Evolutionary conservation across 2,888 invertebrate genomes (phyloP).

Genomic region (Neoscelio sp.): DNA sequence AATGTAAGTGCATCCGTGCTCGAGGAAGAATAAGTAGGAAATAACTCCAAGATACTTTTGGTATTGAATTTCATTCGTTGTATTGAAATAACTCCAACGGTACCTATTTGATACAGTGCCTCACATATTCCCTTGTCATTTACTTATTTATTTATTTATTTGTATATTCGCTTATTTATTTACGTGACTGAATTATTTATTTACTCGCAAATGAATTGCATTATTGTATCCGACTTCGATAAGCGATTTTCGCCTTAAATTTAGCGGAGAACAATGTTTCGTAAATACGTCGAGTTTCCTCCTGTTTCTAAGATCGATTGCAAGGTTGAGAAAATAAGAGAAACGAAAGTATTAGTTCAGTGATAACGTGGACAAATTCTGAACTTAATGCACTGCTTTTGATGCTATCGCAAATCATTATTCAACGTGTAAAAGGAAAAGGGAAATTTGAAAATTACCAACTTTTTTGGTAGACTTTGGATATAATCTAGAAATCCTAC

Average conservation of each 20-base stretch:
- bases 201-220: constrained; percentile 65
- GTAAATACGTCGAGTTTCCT: constrained; percentile 1
- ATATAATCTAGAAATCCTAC: no score
- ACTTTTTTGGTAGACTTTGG: no score
- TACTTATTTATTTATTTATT: constrained; percentile 4
- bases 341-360: neutral
- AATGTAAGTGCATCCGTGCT: constrained; percentile 78
- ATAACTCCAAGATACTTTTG: constrained; percentile 41
- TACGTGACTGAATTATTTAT: constrained; percentile 65
- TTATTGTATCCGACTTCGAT: constrained; percentile 76
- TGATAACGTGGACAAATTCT: neutral
- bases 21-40: constrained; percentile 73
- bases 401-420: no score
- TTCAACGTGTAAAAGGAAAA: no score
- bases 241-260: constrained; percentile 62
- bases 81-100: constrained; percentile 67
- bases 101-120: constrained; percentile 27
- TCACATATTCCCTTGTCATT: neutral
- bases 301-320: constrained; percentile 1
- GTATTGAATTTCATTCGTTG: constrained; percentile 27
- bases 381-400: neutral
- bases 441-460: no score
- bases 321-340: neutral
- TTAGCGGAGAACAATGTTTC: constrained; percentile 15
- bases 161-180: neutral